Conservation (phyloP, 2,797 vertebrate genomes). For the Poecilia picta region DNA sequence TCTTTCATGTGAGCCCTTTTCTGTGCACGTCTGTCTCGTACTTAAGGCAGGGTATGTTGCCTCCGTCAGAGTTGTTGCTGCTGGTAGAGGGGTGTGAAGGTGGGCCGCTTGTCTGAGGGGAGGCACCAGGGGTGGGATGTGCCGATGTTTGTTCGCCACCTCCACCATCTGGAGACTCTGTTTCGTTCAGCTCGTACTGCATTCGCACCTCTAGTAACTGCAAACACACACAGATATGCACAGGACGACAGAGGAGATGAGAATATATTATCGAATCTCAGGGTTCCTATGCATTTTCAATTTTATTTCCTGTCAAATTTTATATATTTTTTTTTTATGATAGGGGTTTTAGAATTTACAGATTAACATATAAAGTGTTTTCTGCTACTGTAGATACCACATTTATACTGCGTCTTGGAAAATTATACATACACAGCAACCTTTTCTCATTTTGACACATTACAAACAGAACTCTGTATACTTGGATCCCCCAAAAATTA, state of each 20-base stretch:
- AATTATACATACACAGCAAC: background rate
- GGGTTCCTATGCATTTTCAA: background rate
- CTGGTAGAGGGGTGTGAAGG: slow-evolving; percentile 95
- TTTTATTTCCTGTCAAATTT: background rate
- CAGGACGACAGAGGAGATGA: slow-evolving; percentile 1
- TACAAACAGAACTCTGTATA: background rate
- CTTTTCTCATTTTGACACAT: background rate
- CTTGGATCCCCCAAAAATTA: background rate
- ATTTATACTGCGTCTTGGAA: background rate
- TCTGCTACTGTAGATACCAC: background rate
- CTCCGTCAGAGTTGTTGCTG: slow-evolving; percentile 96
- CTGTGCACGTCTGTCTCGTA: slow-evolving; percentile 67
- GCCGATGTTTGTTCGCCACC: slow-evolving; percentile 90
- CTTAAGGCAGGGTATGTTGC: slow-evolving; percentile 98
- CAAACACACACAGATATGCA: slow-evolving; percentile 22
- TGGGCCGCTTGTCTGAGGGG: slow-evolving; percentile 87
- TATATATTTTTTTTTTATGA: background rate
- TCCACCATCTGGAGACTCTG: slow-evolving; percentile 89
- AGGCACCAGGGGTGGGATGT: slow-evolving; percentile 87
- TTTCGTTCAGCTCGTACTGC: slow-evolving; percentile 92
- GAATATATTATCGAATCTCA: background rate
- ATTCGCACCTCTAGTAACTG: slow-evolving; percentile 95
- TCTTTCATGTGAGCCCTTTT: slow-evolving; percentile 32
- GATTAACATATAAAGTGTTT: background rate
- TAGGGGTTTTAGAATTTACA: background rate